phyloP scores from a whole-genome alignment of 1,140 invertebrate genomes.

The Drosophila nigrodunni region DNA sequence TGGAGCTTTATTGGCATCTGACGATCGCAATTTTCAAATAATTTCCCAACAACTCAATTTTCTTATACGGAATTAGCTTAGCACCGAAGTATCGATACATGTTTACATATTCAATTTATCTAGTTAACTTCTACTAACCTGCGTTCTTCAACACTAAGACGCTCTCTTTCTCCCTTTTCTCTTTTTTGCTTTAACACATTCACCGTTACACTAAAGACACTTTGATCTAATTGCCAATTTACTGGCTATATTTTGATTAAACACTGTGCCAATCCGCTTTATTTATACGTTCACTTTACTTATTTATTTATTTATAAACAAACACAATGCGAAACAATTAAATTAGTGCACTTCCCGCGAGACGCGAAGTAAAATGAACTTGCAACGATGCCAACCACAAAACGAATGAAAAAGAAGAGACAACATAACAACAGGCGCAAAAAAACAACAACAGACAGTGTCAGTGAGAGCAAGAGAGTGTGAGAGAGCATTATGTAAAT shows the following conservation, averaged over 20 bases:
- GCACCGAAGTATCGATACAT: slow-evolving; percentile 12
- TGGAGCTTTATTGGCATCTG: background rate
- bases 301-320: slow-evolving; percentile 24
- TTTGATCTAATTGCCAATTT: background rate
- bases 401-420: slow-evolving; percentile 38
- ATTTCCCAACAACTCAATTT: slow-evolving; percentile 2
- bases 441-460: slow-evolving; percentile 30
- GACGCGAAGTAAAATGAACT: slow-evolving; percentile 37
- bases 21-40: background rate
- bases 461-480: slow-evolving; percentile 12
- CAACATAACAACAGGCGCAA: slow-evolving; percentile 29
- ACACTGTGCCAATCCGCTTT: background rate
- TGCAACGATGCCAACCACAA: slow-evolving; percentile 42
- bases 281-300: background rate
- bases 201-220: background rate
- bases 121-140: slow-evolving; percentile 17
- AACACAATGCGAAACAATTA: slow-evolving; percentile 21
- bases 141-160: slow-evolving; percentile 10
- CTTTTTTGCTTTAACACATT: background rate
- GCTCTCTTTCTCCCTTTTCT: background rate
- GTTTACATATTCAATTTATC: background rate
- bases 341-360: slow-evolving; percentile 34
- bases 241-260: slow-evolving; percentile 10
- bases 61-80: background rate
- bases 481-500: slow-evolving; percentile 10